phyloP scores from a whole-genome alignment of 2,797 vertebrate species.

The Orientallactaga sibirica region DNA sequence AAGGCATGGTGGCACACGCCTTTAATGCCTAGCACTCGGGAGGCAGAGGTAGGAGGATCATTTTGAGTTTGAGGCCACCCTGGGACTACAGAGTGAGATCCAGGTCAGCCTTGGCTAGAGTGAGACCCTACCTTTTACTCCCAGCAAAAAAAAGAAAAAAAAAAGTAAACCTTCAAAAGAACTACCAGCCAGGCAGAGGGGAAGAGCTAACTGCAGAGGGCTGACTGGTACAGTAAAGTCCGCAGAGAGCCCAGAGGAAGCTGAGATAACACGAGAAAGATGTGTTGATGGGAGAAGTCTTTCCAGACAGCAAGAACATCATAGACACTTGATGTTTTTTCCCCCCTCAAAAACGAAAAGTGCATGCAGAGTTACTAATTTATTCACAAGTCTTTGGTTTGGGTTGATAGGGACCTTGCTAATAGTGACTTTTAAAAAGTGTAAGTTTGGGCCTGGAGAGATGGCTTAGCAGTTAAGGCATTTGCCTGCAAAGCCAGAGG shows the following conservation, averaged over 20 bases:
- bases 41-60: too few species aligned
- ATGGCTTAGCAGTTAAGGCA: too few species aligned
- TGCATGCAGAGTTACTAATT: not conserved
- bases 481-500: too few species aligned
- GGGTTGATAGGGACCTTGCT: not conserved
- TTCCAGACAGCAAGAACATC: not conserved
- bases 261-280: not conserved
- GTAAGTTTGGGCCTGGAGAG: too few species aligned
- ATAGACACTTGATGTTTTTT: not conserved
- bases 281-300: not conserved
- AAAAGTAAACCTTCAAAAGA: too few species aligned
- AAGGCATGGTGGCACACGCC: not conserved
- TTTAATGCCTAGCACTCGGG: too few species aligned
- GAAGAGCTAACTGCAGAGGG: not conserved
- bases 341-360: not conserved
- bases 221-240: not conserved
- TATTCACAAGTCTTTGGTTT: not conserved
- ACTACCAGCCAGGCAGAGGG: not conserved
- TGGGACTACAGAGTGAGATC: too few species aligned
- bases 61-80: too few species aligned
- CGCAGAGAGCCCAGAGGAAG: not conserved
- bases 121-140: too few species aligned
- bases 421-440: not conserved
- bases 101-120: too few species aligned
- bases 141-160: too few species aligned